Conservation (phyloP, 2,888 invertebrate species). For the Plemyria rubiginata region DNA sequence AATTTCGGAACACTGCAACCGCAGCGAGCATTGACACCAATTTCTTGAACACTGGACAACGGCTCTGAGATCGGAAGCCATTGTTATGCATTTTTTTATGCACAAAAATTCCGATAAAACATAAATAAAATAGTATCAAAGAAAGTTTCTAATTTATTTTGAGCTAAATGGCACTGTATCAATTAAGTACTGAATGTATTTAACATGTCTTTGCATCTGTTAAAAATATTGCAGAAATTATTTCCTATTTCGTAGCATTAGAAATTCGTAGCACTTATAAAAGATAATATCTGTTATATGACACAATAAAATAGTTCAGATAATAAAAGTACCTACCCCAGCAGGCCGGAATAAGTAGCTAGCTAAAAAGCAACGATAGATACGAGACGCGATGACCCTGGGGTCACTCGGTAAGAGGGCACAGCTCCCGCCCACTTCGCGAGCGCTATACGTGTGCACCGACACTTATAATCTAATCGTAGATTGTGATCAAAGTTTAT, state of each 20-base stretch:
- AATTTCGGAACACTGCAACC: slow-evolving; percentile 82
- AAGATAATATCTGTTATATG: slow-evolving; percentile 20
- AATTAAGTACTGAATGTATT: no score
- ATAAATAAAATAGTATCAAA: background rate
- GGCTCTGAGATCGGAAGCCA: slow-evolving; percentile 57
- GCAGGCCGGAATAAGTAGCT: slow-evolving; percentile 48
- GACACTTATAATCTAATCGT: slow-evolving; percentile 52
- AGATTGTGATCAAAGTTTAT: slow-evolving; percentile 51
- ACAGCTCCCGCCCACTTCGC: slow-evolving; percentile 53
- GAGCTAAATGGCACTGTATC: background rate
- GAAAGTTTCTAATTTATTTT: background rate
- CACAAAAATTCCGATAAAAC: background rate
- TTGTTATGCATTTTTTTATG: slow-evolving; percentile 40
- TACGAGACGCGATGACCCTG: slow-evolving; percentile 63
- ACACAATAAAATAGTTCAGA: slow-evolving; percentile 39
- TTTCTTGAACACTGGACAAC: slow-evolving; percentile 73
- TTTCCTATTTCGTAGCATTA: slow-evolving; percentile 31
- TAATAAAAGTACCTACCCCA: slow-evolving; percentile 43
- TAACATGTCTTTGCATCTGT: no score
- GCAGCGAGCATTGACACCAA: slow-evolving; percentile 84
- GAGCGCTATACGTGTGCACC: slow-evolving; percentile 51
- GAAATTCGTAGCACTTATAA: slow-evolving; percentile 31
- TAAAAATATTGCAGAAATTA: background rate
- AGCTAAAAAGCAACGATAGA: slow-evolving; percentile 56
- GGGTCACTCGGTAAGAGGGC: slow-evolving; percentile 61